Conservation (phyloP, 2,888 invertebrate genomes). For the Tachina grossa region DNA sequence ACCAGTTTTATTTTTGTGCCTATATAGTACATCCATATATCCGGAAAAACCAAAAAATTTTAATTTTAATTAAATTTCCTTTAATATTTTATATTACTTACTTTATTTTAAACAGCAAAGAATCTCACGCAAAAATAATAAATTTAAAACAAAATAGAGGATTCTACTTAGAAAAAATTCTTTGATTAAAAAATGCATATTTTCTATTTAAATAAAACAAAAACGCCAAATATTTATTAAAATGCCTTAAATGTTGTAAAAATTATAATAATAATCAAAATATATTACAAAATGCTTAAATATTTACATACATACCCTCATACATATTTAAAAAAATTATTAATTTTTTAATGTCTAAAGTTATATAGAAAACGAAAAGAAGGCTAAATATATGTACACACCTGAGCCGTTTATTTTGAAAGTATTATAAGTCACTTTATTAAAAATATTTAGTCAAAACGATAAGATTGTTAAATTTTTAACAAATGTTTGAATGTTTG, state of each 20-base stretch:
- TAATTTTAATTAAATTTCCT: too few relatives aligned
- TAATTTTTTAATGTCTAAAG: slow-evolving; percentile 33
- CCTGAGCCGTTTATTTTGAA: too few relatives aligned
- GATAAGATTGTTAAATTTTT: too few relatives aligned
- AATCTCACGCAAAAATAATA: too few relatives aligned
- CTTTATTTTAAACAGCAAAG: too few relatives aligned
- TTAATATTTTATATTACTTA: too few relatives aligned
- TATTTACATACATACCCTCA: not conserved
- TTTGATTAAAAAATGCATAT: slow-evolving; percentile 11
- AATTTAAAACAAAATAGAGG: not conserved
- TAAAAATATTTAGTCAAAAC: too few relatives aligned
- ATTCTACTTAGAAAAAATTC: not conserved
- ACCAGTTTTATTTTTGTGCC: too few relatives aligned
- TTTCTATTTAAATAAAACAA: not conserved
- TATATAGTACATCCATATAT: too few relatives aligned
- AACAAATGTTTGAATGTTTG: too few relatives aligned
- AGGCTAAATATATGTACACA: not conserved
- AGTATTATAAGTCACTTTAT: too few relatives aligned
- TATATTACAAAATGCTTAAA: slow-evolving; percentile 53
- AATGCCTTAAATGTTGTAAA: slow-evolving; percentile 74
- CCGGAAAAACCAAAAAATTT: too few relatives aligned
- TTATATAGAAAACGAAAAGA: slow-evolving; percentile 6
- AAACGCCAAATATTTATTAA: slow-evolving; percentile 64
- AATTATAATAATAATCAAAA: slow-evolving; percentile 49
- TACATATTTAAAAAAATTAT: slow-evolving; percentile 22